A percentile compares a stretch with the other conserved stretches of the same genome.
phyloP scores from a whole-genome alignment of 2,888 invertebrate genomes.

The Drosophila meridiana region DNA sequence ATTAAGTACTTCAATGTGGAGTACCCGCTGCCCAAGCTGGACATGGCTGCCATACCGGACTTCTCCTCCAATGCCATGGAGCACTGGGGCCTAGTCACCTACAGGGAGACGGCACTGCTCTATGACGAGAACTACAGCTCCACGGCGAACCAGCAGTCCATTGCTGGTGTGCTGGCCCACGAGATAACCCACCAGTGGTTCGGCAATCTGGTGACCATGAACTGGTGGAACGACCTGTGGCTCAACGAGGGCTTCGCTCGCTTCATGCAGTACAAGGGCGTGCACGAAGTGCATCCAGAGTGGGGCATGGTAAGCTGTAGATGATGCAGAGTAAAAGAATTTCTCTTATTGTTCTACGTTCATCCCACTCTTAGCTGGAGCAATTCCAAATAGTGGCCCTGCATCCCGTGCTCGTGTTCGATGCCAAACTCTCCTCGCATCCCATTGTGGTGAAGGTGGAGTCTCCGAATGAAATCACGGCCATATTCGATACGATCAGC shows the following conservation, averaged over 20 bases:
- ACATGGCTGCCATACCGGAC: constrained; percentile 84
- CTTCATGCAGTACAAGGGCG: constrained; percentile 93
- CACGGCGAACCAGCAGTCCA: constrained; percentile 90
- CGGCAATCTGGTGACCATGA: constrained; percentile 95
- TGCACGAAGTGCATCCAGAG: constrained; percentile 88
- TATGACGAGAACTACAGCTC: constrained; percentile 91
- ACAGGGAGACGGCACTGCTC: constrained; percentile 93
- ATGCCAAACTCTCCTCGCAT: constrained; percentile 93
- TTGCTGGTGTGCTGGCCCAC: constrained; percentile 93
- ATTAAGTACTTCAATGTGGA: constrained; percentile 92
- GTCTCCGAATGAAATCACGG: constrained; percentile 94
- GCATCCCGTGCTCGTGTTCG: constrained; percentile 90
- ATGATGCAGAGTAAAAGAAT: constrained; percentile 67
- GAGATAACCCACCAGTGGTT: constrained; percentile 98
- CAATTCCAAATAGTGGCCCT: constrained; percentile 90
- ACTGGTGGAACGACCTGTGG: constrained; percentile 97
- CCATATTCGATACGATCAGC: constrained; percentile 95
- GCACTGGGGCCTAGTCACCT: constrained; percentile 97
- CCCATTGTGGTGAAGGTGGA: constrained; percentile 93
- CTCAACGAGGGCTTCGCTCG: constrained; percentile 96
- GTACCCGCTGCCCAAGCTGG: constrained; percentile 94
- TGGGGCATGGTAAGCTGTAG: constrained; percentile 92
- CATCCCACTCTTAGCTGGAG: constrained; percentile 87
- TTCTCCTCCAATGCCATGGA: constrained; percentile 93
- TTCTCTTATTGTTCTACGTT: too few species aligned